These are phyloP conservation scores for Acronicta psi DNA, from an alignment of 2,888 invertebrate species.

Conservation along the genomic window DNA sequence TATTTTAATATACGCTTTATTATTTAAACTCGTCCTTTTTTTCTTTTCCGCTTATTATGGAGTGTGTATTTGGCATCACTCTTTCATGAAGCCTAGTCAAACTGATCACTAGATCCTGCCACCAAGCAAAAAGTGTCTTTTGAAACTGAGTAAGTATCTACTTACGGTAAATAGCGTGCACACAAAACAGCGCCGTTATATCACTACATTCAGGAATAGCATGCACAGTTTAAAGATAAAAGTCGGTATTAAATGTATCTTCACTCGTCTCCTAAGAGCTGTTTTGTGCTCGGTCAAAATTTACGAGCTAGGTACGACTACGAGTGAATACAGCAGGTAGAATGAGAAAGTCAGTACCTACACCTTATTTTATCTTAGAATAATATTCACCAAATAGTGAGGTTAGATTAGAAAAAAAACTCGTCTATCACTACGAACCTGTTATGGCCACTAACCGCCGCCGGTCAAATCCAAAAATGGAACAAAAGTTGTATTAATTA, in stretches of 20 bases:
- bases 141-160: neutral
- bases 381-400: no score
- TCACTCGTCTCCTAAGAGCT: constrained; percentile 28
- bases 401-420: no score
- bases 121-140: no score
- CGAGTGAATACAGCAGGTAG: neutral
- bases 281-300: constrained; percentile 38
- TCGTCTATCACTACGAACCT: no score
- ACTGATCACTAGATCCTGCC: neutral
- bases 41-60: no score
- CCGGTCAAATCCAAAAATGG: no score
- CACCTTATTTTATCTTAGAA: neutral
- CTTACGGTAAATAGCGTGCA: constrained; percentile 2
- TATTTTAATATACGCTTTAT: no score
- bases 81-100: no score
- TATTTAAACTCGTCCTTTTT: no score
- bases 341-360: neutral
- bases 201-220: neutral
- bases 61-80: no score
- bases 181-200: constrained; percentile 9
- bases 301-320: constrained; percentile 26
- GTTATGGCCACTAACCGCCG: no score
- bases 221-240: constrained; percentile 22
- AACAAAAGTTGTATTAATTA: no score
- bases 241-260: constrained; percentile 20